These are phyloP conservation scores for Hetaerina titia DNA, from an alignment of 2,888 invertebrate species.

Conservation along the genomic window DNA sequence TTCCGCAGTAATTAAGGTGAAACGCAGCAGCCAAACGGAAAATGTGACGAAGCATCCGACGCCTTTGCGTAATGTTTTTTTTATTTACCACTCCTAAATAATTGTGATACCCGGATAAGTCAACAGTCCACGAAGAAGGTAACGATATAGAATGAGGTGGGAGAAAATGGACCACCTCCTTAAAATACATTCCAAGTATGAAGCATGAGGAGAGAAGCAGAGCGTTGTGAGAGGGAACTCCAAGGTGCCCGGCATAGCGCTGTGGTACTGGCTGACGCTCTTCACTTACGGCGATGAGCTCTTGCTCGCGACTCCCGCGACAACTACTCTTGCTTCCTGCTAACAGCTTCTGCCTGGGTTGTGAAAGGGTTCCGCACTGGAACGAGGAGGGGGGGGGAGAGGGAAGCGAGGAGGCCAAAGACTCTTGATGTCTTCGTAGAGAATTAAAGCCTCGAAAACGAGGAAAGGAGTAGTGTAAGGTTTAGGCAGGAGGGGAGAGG, in stretches of 20 bases:
- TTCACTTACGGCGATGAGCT: conserved; percentile 63
- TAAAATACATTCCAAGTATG: not conserved
- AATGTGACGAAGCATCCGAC: not conserved
- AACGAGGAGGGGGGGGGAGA: not conserved
- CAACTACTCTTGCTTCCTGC: not conserved
- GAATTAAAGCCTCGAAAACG: conserved; percentile 26
- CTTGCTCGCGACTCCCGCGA: not conserved
- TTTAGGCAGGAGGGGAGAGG: not conserved
- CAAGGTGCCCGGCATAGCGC: too few species aligned
- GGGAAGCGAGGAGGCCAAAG: conserved; percentile 5
- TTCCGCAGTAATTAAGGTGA: not conserved
- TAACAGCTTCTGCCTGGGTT: conserved; percentile 20
- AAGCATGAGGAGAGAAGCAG: too few species aligned
- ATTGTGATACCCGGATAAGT: not conserved
- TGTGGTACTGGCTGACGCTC: not conserved
- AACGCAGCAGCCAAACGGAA: not conserved
- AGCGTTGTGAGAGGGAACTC: too few species aligned
- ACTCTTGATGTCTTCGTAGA: conserved; percentile 48
- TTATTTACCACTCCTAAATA: not conserved
- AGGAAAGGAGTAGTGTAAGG: not conserved
- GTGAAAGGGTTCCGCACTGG: not conserved
- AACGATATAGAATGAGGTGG: not conserved
- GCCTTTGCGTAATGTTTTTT: not conserved
- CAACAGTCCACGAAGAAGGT: not conserved
- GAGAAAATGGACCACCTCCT: not conserved